Percentiles rank a stretch among this genome's conserved stretches.
Evolutionary conservation across 2,888 invertebrate genomes (phyloP).

Genomic region (Hyposoter didymator): DNA sequence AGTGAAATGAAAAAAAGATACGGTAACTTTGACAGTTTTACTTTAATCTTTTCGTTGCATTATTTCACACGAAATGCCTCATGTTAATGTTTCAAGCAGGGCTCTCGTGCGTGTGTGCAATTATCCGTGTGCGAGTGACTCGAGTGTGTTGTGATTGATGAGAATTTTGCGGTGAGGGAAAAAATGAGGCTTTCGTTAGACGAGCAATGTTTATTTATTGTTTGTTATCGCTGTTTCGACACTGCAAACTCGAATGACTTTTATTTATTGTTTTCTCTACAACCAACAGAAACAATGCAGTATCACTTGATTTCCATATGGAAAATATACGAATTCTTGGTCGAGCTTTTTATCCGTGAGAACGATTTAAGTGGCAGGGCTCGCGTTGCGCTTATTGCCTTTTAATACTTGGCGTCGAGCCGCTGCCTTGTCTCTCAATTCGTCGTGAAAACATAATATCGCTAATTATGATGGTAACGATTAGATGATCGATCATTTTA

Average conservation of each 20-base stretch:
- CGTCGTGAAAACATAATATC: background rate
- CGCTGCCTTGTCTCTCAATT: too few relatives aligned
- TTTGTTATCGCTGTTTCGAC: slow-evolving; percentile 22
- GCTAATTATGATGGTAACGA: background rate
- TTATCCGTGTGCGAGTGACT: slow-evolving; percentile 52
- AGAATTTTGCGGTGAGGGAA: slow-evolving; percentile 36
- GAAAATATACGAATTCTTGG: too few relatives aligned
- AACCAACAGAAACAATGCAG: slow-evolving; percentile 24
- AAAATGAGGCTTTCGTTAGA: slow-evolving; percentile 63
- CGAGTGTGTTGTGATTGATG: slow-evolving; percentile 32
- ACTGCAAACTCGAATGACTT: slow-evolving; percentile 8
- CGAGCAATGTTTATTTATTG: slow-evolving; percentile 59
- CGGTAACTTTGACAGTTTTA: background rate
- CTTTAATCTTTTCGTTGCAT: background rate
- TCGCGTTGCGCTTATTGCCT: too few relatives aligned
- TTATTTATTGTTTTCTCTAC: slow-evolving; percentile 1
- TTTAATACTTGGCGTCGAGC: too few relatives aligned
- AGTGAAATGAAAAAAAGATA: background rate
- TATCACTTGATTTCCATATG: background rate
- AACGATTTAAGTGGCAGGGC: too few relatives aligned
- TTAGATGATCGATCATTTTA: background rate
- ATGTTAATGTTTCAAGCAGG: slow-evolving; percentile 34
- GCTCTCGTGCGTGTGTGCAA: slow-evolving; percentile 60
- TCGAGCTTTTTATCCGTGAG: too few relatives aligned
- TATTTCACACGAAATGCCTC: slow-evolving; percentile 24